phyloP scores from a whole-genome alignment of 2,113 vertebrate genomes.

The Pholis gunnellus region DNA sequence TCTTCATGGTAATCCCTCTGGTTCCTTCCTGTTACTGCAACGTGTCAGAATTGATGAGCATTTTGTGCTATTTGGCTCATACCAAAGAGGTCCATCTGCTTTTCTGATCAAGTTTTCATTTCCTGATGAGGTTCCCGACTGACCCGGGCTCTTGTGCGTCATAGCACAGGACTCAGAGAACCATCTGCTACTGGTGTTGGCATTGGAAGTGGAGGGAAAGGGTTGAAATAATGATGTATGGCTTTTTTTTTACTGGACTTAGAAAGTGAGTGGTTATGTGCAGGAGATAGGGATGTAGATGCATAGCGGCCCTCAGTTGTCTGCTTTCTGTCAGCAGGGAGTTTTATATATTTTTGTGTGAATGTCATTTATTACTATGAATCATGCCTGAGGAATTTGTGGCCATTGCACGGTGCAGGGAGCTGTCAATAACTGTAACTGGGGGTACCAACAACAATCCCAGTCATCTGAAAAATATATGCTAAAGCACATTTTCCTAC shows the following conservation, averaged over 20 bases:
- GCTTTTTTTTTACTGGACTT: slow-evolving; percentile 14
- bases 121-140: slow-evolving; percentile 10
- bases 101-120: slow-evolving; percentile 13
- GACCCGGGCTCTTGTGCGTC: slow-evolving; percentile 12
- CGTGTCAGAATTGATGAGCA: not conserved
- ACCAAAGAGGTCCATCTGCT: slow-evolving; percentile 14
- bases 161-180: slow-evolving; percentile 19
- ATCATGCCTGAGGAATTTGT: not conserved
- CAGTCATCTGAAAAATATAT: not conserved
- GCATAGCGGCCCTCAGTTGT: slow-evolving; percentile 17
- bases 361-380: not conserved
- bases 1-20: not conserved
- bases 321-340: slow-evolving; percentile 22
- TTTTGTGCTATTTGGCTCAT: slow-evolving; percentile 1
- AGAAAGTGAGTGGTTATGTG: slow-evolving; percentile 35
- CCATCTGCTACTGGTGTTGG: slow-evolving; percentile 44
- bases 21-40: not conserved
- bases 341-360: not conserved
- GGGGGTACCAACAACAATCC: not conserved
- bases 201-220: slow-evolving; percentile 12
- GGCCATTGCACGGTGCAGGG: not conserved
- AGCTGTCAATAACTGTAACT: not conserved
- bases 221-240: not conserved
- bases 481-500: not conserved
- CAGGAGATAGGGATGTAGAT: slow-evolving; percentile 12